Evolutionary conservation across 2,113 vertebrate genomes (phyloP), one percentile per base, ranked within the genome.

Genomic region (Atractosteus spatula): DNA sequence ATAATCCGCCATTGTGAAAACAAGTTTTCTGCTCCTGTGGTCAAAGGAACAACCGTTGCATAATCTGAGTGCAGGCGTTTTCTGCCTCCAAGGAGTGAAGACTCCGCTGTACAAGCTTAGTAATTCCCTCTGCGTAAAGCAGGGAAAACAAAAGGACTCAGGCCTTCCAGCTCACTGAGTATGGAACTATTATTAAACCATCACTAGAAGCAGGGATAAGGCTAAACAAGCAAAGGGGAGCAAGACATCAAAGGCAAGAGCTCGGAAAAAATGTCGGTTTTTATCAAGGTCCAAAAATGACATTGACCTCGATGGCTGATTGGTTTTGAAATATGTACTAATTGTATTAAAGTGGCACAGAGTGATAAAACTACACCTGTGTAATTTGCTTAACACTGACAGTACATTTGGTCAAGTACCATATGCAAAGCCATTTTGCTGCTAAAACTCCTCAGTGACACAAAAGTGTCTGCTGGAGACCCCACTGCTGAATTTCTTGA

Each of bases 171-270:
- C 56, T 65, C 70, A 73, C 41, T 76, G 77, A 56, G 47, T 51
- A 63, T 14, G 71, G 74, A 69, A 72, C 69, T 68, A 68, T 71
- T 77, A 69, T 77, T 74, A 72, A 76, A 69, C 61, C 65, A 56
- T 66, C 71, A 54, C 29, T 51, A 67, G 56, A 54, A 63, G 14
- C 16, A 67, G 59, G 6, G 68, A 69, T 65, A 59, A 74, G 42
- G 69, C 69, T 71, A 55, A 62, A 68, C 54, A 68, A 70, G 41
- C 54, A 66, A 43, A 47, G 11, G 12, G 62, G 44, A 78, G 73
- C 72, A 75, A 76, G 68, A 80, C 81, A 78, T 80, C 81, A 82
- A 80, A 82, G 78, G 17, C 56, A 2, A 55, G 17, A 7, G 66
- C 29, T 8, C 0, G 62, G 47, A 77, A 68, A 78, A 75, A 76